Evolutionary conservation across 2,113 vertebrate genomes (phyloP).

Genomic region (Mirounga angustirostris): DNA sequence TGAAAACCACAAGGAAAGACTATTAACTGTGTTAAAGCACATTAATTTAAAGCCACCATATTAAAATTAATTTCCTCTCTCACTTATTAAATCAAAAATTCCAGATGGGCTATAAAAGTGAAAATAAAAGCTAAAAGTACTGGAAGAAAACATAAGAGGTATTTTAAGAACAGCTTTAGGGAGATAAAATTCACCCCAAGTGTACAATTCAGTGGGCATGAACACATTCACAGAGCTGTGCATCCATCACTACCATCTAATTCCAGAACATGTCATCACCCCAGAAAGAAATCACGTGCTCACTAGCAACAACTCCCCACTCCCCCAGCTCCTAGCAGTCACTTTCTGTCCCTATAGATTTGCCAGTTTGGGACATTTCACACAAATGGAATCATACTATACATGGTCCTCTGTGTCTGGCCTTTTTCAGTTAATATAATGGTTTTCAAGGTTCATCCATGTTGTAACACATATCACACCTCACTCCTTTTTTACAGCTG

Average conservation of each 20-base stretch:
- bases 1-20: neutral
- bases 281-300: neutral
- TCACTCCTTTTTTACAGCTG: neutral
- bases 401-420: neutral
- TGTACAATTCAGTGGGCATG: neutral
- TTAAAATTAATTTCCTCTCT: constrained; percentile 6
- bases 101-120: neutral
- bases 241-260: neutral
- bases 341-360: neutral
- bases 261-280: neutral
- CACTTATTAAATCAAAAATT: constrained; percentile 38
- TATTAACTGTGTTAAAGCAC: neutral
- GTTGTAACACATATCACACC: neutral
- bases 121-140: neutral
- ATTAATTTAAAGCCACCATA: neutral
- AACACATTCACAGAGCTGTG: neutral
- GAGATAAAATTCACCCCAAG: neutral
- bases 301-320: neutral
- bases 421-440: neutral
- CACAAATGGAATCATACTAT: neutral
- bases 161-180: neutral
- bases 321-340: neutral
- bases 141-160: neutral
- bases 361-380: neutral
- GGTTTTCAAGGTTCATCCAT: neutral